These are phyloP conservation scores for Ceratoteleas bidentatus DNA, from an alignment of 1,140 invertebrate genomes.

Conservation along the genomic window DNA sequence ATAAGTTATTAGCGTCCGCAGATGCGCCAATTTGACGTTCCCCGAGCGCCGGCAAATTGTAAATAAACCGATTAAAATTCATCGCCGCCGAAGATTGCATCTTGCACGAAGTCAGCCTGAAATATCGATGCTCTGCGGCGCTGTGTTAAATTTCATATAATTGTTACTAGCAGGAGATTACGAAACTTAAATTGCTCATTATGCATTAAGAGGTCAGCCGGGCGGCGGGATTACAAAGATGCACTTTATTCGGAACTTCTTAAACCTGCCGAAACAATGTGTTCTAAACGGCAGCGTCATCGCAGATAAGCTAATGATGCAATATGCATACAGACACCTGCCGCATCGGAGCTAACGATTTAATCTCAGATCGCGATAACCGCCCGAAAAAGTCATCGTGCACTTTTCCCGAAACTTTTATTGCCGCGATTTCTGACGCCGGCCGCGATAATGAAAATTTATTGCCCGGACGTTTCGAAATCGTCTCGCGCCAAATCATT, in stretches of 20 bases:
- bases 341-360: constrained; percentile 22
- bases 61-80: constrained; percentile 25
- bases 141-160: constrained; percentile 35
- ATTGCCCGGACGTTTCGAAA: too few species aligned
- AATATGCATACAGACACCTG: constrained; percentile 55
- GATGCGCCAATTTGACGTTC: too few species aligned
- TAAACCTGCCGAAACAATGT: constrained; percentile 50
- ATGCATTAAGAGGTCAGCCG: constrained; percentile 49
- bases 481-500: background rate
- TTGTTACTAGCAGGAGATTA: constrained; percentile 36
- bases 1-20: too few species aligned
- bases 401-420: too few species aligned
- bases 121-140: constrained; percentile 33
- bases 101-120: constrained; percentile 12
- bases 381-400: constrained; percentile 6
- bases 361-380: constrained; percentile 39
- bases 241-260: constrained; percentile 55
- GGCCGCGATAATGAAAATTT: too few species aligned
- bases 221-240: constrained; percentile 36
- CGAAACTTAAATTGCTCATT: constrained; percentile 53
- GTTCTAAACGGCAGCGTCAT: constrained; percentile 32
- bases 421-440: too few species aligned
- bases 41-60: background rate
- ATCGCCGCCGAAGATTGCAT: constrained; percentile 18
- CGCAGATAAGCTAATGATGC: constrained; percentile 53